These are phyloP conservation scores for Gnathonemus longibarbis DNA, from an alignment of 2,113 vertebrate genomes.

Conservation along the genomic window DNA sequence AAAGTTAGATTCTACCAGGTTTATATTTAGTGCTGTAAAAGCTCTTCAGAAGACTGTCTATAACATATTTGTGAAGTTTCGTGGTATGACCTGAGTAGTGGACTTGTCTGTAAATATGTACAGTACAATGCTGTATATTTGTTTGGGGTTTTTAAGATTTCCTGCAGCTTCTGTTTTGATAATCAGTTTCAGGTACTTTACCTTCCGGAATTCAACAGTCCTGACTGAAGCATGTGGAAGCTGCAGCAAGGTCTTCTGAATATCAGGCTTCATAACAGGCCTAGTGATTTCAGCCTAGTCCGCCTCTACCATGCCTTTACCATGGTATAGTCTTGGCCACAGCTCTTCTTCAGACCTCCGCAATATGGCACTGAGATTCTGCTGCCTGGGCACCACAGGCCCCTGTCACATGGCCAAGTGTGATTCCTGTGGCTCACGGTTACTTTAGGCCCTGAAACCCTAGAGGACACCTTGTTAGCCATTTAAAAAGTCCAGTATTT, in stretches of 20 bases:
- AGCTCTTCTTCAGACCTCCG: background rate
- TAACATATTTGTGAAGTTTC: background rate
- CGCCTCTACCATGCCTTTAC: background rate
- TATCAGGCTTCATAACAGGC: background rate
- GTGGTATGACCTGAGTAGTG: background rate
- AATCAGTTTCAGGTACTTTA: background rate
- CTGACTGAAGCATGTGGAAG: background rate
- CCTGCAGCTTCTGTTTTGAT: background rate
- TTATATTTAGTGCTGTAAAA: background rate
- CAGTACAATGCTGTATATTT: background rate
- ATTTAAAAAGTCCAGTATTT: too few species aligned
- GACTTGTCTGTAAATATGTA: background rate
- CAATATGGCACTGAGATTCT: conserved; percentile 5
- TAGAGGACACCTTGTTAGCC: background rate
- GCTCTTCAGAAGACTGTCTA: background rate
- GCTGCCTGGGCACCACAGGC: background rate
- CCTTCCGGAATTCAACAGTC: background rate
- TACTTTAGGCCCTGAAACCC: background rate
- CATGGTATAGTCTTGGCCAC: background rate
- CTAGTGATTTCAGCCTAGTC: background rate
- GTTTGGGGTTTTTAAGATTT: background rate
- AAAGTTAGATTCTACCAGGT: background rate
- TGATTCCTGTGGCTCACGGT: background rate
- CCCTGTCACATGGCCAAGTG: background rate
- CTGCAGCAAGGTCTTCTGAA: background rate